These are phyloP conservation scores for Halocaridina rubra DNA, from an alignment of 2,888 invertebrate genomes.

Conservation along the genomic window DNA sequence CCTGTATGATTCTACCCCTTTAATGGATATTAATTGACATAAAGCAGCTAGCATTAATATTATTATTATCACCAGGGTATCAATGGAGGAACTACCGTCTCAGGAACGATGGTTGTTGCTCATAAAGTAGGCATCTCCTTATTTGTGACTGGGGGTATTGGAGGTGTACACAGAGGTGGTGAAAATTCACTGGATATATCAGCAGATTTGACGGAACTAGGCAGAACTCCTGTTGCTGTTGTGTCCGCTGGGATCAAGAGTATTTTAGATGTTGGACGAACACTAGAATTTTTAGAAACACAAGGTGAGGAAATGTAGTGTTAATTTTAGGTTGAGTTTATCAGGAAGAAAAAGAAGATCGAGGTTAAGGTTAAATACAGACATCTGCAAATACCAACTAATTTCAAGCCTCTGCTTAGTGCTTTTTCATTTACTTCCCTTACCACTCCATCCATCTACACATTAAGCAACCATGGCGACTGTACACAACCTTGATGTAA, in stretches of 20 bases:
- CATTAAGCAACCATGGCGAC: no score
- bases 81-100: conserved; percentile 95
- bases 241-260: conserved; percentile 97
- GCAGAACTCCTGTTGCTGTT: conserved; percentile 86
- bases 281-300: conserved; percentile 88
- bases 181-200: conserved; percentile 91
- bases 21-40: no score
- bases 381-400: no score
- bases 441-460: no score
- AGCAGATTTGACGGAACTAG: conserved; percentile 92
- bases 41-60: no score
- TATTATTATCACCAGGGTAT: conserved; percentile 71
- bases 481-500: no score
- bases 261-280: conserved; percentile 93
- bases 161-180: conserved; percentile 93
- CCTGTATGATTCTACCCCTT: no score
- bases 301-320: conserved; percentile 55
- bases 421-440: no score
- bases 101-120: conserved; percentile 90
- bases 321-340: no score
- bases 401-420: no score
- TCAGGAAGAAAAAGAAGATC: no score
- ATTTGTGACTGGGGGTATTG: conserved; percentile 90
- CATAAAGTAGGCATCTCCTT: conserved; percentile 84
- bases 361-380: no score